A percentile compares a stretch with the other conserved stretches of the same genome.
Evolutionary conservation across 2,113 vertebrate genomes (phyloP).

Genomic region (Microcebus jonahi): DNA sequence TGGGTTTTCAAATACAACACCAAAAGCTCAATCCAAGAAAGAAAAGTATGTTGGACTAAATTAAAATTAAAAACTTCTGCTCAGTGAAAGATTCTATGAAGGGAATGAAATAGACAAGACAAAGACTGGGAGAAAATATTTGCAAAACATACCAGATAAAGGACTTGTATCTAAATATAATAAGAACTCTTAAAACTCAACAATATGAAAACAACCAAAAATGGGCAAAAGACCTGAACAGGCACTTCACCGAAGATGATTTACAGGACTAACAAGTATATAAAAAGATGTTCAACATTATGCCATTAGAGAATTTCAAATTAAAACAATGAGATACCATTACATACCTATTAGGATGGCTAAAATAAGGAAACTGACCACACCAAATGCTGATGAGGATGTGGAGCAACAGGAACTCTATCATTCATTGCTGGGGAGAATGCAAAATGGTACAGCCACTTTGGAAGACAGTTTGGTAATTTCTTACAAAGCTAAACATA

Average conservation of each 20-base stretch:
- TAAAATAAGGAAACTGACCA: not conserved
- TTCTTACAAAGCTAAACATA: conserved; percentile 24
- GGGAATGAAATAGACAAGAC: conserved; percentile 31
- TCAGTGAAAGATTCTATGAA: not conserved
- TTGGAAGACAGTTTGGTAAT: not conserved
- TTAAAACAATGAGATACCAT: not conserved
- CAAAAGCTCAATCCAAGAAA: conserved; percentile 11
- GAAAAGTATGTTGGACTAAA: not conserved
- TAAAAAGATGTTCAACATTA: not conserved
- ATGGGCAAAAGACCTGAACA: not conserved
- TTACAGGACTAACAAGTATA: not conserved
- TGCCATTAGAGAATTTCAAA: not conserved
- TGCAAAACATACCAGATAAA: not conserved
- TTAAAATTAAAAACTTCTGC: not conserved
- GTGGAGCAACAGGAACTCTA: not conserved
- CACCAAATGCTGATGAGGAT: not conserved
- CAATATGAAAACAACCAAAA: not conserved
- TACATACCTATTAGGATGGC: not conserved
- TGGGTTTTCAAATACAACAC: not conserved
- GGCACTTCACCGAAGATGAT: not conserved
- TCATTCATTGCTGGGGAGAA: not conserved
- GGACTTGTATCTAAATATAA: not conserved
- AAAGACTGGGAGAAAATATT: not conserved
- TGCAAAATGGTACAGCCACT: not conserved
- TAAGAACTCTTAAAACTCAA: not conserved